phyloP scores from a whole-genome alignment of 2,888 invertebrate species.

The Lasiommata megera region DNA sequence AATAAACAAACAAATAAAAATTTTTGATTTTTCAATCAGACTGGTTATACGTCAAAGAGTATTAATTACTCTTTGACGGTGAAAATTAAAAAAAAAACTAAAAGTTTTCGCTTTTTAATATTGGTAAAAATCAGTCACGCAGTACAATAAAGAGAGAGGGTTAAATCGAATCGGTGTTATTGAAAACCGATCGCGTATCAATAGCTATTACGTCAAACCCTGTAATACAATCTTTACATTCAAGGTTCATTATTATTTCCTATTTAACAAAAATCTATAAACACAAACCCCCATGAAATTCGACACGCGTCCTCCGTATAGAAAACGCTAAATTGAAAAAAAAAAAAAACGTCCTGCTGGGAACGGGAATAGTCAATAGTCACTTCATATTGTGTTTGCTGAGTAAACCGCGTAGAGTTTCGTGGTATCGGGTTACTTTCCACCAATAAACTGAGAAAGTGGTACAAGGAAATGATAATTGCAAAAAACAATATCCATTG shows the following conservation, averaged over 20 bases:
- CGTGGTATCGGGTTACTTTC: conserved; percentile 65
- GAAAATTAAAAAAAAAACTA: too few species aligned
- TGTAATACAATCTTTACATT: conserved; percentile 54
- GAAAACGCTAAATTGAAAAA: conserved; percentile 72
- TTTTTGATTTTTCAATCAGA: too few species aligned
- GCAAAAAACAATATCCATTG: conserved; percentile 36
- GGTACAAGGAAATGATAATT: conserved; percentile 16
- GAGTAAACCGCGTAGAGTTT: conserved; percentile 73
- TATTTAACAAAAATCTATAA: conserved; percentile 46
- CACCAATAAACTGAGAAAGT: conserved; percentile 37
- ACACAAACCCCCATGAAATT: conserved; percentile 63
- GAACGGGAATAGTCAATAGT: conserved; percentile 79
- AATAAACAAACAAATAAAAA: too few species aligned
- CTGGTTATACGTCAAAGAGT: too few species aligned
- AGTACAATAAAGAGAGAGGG: conserved; percentile 6
- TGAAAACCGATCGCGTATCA: conserved; percentile 12
- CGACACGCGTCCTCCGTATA: conserved; percentile 64
- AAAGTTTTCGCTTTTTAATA: too few species aligned
- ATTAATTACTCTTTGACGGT: too few species aligned
- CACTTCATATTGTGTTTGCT: conserved; percentile 78
- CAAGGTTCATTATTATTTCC: conserved; percentile 57
- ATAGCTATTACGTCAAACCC: conserved; percentile 33
- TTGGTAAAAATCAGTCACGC: too few species aligned
- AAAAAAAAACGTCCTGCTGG: conserved; percentile 54
- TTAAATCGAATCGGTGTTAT: conserved; percentile 4